A percentile compares a stretch with the other conserved stretches of the same genome.
phyloP scores from a whole-genome alignment of 1,140 invertebrate species.

The Chironomus striatipennis region DNA sequence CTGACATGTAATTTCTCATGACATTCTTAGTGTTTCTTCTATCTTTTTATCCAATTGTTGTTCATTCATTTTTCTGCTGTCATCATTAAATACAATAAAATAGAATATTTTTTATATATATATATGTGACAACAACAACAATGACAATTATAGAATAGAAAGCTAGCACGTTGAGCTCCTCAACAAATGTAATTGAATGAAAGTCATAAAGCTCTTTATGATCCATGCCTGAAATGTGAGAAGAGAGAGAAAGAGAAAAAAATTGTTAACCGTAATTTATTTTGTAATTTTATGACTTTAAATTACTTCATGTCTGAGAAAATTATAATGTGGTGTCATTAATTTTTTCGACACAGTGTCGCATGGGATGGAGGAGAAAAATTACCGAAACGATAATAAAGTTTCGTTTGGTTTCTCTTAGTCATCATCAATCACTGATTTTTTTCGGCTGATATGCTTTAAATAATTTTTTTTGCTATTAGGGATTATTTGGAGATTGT shows the following conservation, averaged over 20 bases:
- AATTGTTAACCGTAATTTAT: constrained; percentile 8
- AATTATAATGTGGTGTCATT: neutral
- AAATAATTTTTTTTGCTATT: too few relatives aligned
- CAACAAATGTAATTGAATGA: neutral
- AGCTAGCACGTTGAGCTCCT: neutral
- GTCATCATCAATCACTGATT: neutral
- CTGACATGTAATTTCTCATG: constrained; percentile 1
- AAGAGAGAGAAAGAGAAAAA: neutral
- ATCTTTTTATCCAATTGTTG: neutral
- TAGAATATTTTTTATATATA: neutral
- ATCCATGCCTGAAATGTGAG: neutral
- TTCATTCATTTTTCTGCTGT: neutral
- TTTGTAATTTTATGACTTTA: neutral
- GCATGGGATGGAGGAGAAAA: neutral
- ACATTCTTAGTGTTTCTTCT: neutral
- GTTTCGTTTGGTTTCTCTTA: neutral
- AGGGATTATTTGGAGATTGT: neutral
- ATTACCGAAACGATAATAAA: neutral
- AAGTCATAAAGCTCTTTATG: constrained; percentile 6
- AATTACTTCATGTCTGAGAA: neutral
- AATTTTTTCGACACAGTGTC: neutral
- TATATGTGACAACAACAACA: neutral
- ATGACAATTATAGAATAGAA: neutral
- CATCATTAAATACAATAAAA: neutral
- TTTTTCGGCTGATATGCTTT: neutral